Evolutionary conservation across 2,113 vertebrate species (phyloP).

Genomic region (Opisthocomus hoazin): DNA sequence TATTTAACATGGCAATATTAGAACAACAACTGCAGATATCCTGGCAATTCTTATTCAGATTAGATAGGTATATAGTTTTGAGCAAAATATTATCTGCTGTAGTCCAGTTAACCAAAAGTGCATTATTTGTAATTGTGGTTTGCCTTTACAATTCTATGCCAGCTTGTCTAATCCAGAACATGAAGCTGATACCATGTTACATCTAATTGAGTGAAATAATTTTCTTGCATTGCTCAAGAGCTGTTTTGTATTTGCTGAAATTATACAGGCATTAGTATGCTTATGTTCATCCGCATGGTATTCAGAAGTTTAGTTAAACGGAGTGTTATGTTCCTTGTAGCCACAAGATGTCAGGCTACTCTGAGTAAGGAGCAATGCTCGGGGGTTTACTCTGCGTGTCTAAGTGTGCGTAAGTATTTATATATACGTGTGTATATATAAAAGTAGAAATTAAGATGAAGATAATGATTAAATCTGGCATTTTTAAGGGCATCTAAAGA

Average conservation of each 20-base stretch:
- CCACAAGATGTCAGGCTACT: constrained; percentile 73
- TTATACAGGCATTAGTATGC: background rate
- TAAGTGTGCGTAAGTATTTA: fast-evolving
- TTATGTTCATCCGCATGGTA: background rate
- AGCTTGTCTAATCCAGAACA: constrained; percentile 17
- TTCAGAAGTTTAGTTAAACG: background rate
- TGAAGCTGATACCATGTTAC: background rate
- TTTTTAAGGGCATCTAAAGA: background rate
- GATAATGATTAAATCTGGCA: background rate
- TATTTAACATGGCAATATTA: background rate
- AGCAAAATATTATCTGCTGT: background rate
- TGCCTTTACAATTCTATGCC: background rate
- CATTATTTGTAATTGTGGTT: background rate
- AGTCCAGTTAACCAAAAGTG: constrained; percentile 10
- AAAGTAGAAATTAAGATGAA: background rate
- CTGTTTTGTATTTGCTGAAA: constrained; percentile 20
- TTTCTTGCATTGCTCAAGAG: constrained; percentile 17
- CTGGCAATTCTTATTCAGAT: background rate
- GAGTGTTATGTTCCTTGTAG: background rate
- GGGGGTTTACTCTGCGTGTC: fast-evolving
- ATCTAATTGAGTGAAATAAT: constrained; percentile 58
- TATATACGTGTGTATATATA: fast-evolving
- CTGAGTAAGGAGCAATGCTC: background rate
- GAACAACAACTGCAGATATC: background rate
- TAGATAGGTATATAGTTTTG: background rate